Conservation (phyloP, 2,113 vertebrate genomes). For the Herpailurus yagouaroundi region DNA sequence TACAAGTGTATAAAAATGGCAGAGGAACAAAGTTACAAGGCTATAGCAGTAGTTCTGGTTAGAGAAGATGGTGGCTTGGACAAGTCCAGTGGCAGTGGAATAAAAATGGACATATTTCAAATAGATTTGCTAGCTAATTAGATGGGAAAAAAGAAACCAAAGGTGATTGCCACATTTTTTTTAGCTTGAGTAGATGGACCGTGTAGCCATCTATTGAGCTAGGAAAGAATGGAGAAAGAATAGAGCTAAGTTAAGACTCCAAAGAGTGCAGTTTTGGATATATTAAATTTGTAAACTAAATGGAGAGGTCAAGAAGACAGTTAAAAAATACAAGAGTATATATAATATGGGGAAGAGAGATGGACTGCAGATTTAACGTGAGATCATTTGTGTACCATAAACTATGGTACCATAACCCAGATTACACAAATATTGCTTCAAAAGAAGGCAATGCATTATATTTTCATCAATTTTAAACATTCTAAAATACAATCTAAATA, state of each 20-base stretch:
- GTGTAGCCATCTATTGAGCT: not conserved
- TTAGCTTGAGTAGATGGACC: not conserved
- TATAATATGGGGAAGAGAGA: not conserved
- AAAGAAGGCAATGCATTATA: not conserved
- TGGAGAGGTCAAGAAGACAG: not conserved
- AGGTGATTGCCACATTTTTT: not conserved
- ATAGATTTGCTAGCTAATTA: not conserved
- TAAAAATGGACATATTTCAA: not conserved
- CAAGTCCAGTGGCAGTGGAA: not conserved
- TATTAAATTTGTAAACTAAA: not conserved
- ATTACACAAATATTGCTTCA: not conserved
- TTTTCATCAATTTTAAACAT: slow-evolving; percentile 9
- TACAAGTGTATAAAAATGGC: not conserved
- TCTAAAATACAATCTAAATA: slow-evolving; percentile 13
- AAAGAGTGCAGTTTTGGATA: not conserved
- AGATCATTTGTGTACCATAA: not conserved
- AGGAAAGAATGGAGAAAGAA: not conserved
- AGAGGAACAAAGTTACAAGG: not conserved
- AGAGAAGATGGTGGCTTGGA: not conserved
- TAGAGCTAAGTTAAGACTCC: not conserved
- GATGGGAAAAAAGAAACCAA: not conserved
- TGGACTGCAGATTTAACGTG: not conserved
- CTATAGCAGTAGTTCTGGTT: not conserved
- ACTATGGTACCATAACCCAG: not conserved
- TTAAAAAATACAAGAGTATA: not conserved